Percentiles rank a stretch among this genome's conserved stretches.
Evolutionary conservation across 1,140 invertebrate genomes (phyloP).

Genomic region (Melipona quadrifasciata): DNA sequence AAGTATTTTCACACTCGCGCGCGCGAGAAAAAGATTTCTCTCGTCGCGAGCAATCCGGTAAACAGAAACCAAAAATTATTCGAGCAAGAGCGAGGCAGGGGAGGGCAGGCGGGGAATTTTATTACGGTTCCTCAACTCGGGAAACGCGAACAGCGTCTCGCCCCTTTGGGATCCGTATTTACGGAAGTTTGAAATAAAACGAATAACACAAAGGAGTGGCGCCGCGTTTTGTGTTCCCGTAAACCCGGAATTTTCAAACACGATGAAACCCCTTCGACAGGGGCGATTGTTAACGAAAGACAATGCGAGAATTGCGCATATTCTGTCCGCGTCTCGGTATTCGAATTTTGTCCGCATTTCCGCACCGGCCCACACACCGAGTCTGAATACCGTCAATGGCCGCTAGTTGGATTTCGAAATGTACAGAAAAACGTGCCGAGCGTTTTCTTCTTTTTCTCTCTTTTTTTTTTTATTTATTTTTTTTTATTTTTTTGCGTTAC

Average conservation of each 20-base stretch:
- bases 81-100: no score
- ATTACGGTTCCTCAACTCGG: neutral
- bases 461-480: neutral
- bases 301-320: neutral
- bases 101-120: neutral
- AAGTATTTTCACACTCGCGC: neutral
- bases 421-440: neutral
- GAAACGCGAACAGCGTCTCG: neutral
- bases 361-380: neutral
- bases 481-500: neutral
- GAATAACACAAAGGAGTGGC: neutral
- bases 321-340: neutral
- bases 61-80: neutral
- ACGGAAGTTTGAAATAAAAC: conserved; percentile 1
- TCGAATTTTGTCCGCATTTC: neutral
- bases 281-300: neutral
- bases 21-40: neutral
- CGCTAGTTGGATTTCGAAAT: neutral
- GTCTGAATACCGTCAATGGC: neutral
- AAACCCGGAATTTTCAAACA: neutral
- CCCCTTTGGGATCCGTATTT: neutral
- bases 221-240: neutral
- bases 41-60: neutral
- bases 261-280: neutral
- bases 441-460: neutral